Evolutionary conservation across 2,888 invertebrate genomes (phyloP).

Genomic region (Cyrtodaria siliqua): DNA sequence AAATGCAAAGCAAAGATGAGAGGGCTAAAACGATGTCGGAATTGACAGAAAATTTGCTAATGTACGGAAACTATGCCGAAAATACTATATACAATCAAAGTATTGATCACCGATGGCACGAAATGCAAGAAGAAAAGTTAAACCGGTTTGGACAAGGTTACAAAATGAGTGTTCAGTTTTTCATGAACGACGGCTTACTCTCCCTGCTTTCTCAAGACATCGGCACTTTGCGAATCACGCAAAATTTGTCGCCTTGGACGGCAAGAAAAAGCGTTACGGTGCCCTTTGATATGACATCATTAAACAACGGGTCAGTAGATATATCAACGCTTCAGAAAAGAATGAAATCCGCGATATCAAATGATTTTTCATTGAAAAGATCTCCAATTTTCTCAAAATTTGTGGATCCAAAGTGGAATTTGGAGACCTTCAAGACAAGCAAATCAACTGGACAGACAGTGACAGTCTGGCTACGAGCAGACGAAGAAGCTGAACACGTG

Average conservation of each 20-base stretch:
- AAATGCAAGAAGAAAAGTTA: slow-evolving; percentile 55
- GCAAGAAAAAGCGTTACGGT: slow-evolving; percentile 49
- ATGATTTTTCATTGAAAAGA: slow-evolving; percentile 57
- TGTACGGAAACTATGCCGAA: slow-evolving; percentile 57
- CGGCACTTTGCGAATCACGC: slow-evolving; percentile 42
- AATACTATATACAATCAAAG: slow-evolving; percentile 35
- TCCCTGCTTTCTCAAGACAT: slow-evolving; percentile 46
- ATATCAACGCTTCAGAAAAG: slow-evolving; percentile 39
- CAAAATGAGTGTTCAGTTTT: slow-evolving; percentile 49
- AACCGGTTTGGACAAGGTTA: slow-evolving; percentile 60
- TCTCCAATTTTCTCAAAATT: slow-evolving; percentile 56
- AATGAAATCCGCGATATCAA: slow-evolving; percentile 50
- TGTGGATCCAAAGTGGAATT: slow-evolving; percentile 61
- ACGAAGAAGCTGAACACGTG: slow-evolving; percentile 53
- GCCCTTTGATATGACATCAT: slow-evolving; percentile 21
- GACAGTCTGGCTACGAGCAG: slow-evolving; percentile 52
- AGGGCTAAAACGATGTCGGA: slow-evolving; percentile 43
- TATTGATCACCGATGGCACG: slow-evolving; percentile 41
- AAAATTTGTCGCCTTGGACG: slow-evolving; percentile 62
- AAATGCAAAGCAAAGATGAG: slow-evolving; percentile 47
- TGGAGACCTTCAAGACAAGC: slow-evolving; percentile 60
- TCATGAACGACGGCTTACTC: slow-evolving; percentile 49
- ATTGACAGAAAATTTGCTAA: slow-evolving; percentile 48
- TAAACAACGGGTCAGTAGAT: slow-evolving; percentile 31
- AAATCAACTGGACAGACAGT: slow-evolving; percentile 54